phyloP scores from a whole-genome alignment of 2,797 vertebrate genomes.

The Eospalax fontanierii region DNA sequence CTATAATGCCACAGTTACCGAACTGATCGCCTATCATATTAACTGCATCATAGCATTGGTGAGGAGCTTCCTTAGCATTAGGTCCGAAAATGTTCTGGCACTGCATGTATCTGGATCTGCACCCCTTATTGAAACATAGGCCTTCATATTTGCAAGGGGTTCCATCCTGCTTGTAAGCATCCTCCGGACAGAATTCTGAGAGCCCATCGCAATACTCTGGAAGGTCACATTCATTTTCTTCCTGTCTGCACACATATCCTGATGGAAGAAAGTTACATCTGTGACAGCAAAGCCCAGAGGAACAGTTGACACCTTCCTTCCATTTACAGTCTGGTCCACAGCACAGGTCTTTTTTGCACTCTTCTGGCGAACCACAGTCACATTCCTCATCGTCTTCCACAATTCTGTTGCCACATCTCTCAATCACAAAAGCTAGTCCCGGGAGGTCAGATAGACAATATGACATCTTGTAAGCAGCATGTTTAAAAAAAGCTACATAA shows the following conservation, averaged over 20 bases:
- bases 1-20: constrained; percentile 47
- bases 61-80: constrained; percentile 24
- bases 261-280: constrained; percentile 80
- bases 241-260: constrained; percentile 79
- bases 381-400: constrained; percentile 84
- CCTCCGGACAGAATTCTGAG: constrained; percentile 79
- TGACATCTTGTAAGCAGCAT: not conserved
- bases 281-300: constrained; percentile 84
- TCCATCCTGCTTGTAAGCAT: constrained; percentile 86
- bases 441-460: constrained; percentile 54
- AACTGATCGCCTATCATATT: constrained; percentile 51
- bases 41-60: constrained; percentile 21
- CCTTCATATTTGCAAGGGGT: constrained; percentile 72
- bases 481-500: constrained; percentile 69
- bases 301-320: constrained; percentile 77
- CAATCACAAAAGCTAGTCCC: not conserved
- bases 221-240: constrained; percentile 85
- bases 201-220: constrained; percentile 86
- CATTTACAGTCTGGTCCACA: constrained; percentile 78
- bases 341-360: constrained; percentile 83
- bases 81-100: constrained; percentile 73
- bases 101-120: constrained; percentile 35
- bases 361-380: constrained; percentile 84
- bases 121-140: constrained; percentile 14
- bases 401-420: constrained; percentile 87